Percentiles rank a stretch among this genome's conserved stretches.
Evolutionary conservation across 2,888 invertebrate genomes (phyloP).

Genomic region (Itoplectis maculator): DNA sequence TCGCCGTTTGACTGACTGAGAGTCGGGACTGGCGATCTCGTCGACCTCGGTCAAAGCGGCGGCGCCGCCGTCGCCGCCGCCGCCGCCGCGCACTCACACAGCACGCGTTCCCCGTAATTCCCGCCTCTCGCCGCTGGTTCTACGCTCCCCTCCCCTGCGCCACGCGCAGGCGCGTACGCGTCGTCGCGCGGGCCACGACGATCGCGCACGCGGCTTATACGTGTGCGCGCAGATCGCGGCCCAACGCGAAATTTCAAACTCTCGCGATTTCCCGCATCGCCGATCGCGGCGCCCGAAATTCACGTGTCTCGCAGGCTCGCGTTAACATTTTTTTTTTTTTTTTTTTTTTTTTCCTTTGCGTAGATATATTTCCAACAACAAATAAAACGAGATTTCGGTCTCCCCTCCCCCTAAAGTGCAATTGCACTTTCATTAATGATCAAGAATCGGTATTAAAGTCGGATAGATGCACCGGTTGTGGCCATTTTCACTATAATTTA

Average conservation of each 20-base stretch:
- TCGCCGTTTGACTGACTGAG: slow-evolving; percentile 77
- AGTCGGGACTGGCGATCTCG: slow-evolving; percentile 73
- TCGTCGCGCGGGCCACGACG: slow-evolving; percentile 36
- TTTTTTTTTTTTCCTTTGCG: too few relatives aligned
- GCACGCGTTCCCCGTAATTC: slow-evolving; percentile 69
- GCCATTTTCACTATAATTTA: too few relatives aligned
- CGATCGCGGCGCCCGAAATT: too few relatives aligned
- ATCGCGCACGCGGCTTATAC: background rate
- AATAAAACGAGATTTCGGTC: too few relatives aligned
- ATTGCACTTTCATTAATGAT: too few relatives aligned
- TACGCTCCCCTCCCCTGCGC: slow-evolving; percentile 39
- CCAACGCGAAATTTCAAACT: background rate
- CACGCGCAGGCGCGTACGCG: slow-evolving; percentile 53
- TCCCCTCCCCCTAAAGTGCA: too few relatives aligned
- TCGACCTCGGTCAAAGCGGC: slow-evolving; percentile 76
- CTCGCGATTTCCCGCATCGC: too few relatives aligned
- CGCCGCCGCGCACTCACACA: slow-evolving; percentile 64
- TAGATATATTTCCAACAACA: too few relatives aligned
- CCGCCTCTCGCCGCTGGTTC: slow-evolving; percentile 66
- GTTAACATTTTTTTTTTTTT: too few relatives aligned
- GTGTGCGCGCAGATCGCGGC: background rate
- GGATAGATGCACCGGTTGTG: too few relatives aligned
- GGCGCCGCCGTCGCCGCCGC: slow-evolving; percentile 74
- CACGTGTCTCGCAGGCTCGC: too few relatives aligned
- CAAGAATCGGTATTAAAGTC: too few relatives aligned